A percentile compares a stretch with the other conserved stretches of the same genome.
Evolutionary conservation across 2,113 vertebrate genomes (phyloP).

Genomic region (Oophaga pumilio): DNA sequence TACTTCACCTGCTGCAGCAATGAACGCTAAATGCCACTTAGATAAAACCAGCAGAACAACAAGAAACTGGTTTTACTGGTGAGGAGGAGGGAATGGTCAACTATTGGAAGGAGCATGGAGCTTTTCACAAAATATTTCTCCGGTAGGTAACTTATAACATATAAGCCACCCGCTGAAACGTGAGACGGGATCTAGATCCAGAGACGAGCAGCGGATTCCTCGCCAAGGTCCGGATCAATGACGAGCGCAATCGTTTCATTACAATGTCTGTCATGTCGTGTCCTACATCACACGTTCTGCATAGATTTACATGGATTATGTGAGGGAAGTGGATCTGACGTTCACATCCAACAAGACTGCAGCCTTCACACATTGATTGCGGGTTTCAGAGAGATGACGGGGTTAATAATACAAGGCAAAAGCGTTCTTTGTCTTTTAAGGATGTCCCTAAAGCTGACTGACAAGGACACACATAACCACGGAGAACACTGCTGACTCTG

Average conservation of each 20-base stretch:
- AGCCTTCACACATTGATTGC: not conserved
- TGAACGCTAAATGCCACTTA: not conserved
- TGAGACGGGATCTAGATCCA: not conserved
- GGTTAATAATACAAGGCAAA: not conserved
- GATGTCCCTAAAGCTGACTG: not conserved
- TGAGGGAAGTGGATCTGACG: not conserved
- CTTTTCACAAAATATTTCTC: not conserved
- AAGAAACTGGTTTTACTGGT: not conserved
- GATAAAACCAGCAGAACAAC: not conserved
- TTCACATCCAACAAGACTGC: not conserved
- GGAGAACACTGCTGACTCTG: not conserved
- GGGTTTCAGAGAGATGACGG: not conserved
- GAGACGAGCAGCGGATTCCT: not conserved
- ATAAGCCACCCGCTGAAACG: not conserved
- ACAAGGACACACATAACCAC: not conserved
- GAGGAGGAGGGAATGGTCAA: not conserved
- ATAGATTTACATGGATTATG: constrained; percentile 8
- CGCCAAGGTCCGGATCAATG: not conserved
- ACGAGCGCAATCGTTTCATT: constrained; percentile 1
- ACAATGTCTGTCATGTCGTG: constrained; percentile 15
- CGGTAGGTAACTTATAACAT: not conserved
- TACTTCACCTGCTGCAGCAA: too few relatives aligned
- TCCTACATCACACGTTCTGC: constrained; percentile 2
- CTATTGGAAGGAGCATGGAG: not conserved
- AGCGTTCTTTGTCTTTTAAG: not conserved